A percentile compares a stretch with the other conserved stretches of the same genome.
Conservation (phyloP, 1,140 invertebrate genomes). For the Drosophila bipectinata region DNA sequence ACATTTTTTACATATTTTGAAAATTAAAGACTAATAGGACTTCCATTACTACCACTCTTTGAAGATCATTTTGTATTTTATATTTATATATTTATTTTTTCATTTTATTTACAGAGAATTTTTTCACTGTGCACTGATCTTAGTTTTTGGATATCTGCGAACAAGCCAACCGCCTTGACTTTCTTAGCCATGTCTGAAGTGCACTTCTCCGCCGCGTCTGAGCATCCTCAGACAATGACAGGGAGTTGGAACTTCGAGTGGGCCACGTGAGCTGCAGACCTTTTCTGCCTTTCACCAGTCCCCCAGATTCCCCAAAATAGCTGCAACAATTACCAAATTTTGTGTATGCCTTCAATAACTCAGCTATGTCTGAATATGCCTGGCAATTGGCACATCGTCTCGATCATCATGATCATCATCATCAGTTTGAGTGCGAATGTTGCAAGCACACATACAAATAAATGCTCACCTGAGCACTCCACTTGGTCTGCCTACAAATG, state of each 20-base stretch:
- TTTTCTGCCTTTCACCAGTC: slow-evolving; percentile 46
- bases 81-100: not conserved
- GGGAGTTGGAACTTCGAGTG: slow-evolving; percentile 6
- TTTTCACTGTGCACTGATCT: slow-evolving; percentile 26
- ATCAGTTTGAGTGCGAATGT: slow-evolving; percentile 69
- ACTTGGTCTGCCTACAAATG: slow-evolving; percentile 72
- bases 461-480: slow-evolving; percentile 51
- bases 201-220: slow-evolving; percentile 23
- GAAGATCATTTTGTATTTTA: no score
- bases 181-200: slow-evolving; percentile 52
- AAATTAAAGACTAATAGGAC: no score
- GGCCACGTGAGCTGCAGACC: slow-evolving; percentile 37
- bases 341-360: slow-evolving; percentile 51
- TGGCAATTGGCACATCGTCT: slow-evolving; percentile 66
- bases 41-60: no score
- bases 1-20: not conserved
- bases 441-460: slow-evolving; percentile 47
- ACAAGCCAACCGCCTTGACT: slow-evolving; percentile 67
- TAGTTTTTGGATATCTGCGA: slow-evolving; percentile 25
- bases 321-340: slow-evolving; percentile 66
- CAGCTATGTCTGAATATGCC: slow-evolving; percentile 39
- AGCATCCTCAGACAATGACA: slow-evolving; percentile 42
- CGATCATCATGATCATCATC: slow-evolving; percentile 53
- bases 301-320: slow-evolving; percentile 36
- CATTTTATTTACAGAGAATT: not conserved